These are phyloP conservation scores for Strigamia crassipes DNA, from an alignment of 2,888 invertebrate species.

Conservation along the genomic window DNA sequence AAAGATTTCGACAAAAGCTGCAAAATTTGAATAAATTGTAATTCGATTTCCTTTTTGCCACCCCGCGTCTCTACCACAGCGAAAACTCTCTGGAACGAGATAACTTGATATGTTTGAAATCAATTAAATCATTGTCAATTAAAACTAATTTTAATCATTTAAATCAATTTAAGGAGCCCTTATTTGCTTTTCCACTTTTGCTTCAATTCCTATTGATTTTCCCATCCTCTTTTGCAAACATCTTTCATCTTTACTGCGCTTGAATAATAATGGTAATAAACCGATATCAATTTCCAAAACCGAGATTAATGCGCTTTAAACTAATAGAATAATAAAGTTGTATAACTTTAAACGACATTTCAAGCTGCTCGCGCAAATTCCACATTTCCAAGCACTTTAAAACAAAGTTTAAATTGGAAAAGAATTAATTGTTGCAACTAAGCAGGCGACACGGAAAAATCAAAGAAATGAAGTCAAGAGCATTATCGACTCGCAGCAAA, in stretches of 20 bases:
- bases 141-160: neutral
- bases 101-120: neutral
- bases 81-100: neutral
- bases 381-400: too few species aligned
- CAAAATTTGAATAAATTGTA: neutral
- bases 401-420: too few species aligned
- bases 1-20: neutral
- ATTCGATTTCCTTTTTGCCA: neutral
- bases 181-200: neutral
- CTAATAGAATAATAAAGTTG: too few species aligned
- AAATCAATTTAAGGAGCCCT: neutral
- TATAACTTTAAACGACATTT: too few species aligned
- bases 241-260: neutral
- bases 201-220: neutral
- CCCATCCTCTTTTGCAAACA: neutral
- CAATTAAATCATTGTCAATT: neutral
- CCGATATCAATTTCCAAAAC: too few species aligned
- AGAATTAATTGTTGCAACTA: too few species aligned
- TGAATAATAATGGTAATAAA: neutral
- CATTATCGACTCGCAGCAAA: too few species aligned
- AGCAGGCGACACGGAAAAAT: too few species aligned
- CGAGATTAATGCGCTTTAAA: too few species aligned
- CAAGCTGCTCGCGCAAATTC: too few species aligned
- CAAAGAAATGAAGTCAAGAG: too few species aligned
- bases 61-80: too few species aligned